Percentiles rank a stretch among this genome's conserved stretches.
These are phyloP conservation scores for Pedionomus torquatus DNA, from an alignment of 2,113 vertebrate genomes.

Conservation along the genomic window DNA sequence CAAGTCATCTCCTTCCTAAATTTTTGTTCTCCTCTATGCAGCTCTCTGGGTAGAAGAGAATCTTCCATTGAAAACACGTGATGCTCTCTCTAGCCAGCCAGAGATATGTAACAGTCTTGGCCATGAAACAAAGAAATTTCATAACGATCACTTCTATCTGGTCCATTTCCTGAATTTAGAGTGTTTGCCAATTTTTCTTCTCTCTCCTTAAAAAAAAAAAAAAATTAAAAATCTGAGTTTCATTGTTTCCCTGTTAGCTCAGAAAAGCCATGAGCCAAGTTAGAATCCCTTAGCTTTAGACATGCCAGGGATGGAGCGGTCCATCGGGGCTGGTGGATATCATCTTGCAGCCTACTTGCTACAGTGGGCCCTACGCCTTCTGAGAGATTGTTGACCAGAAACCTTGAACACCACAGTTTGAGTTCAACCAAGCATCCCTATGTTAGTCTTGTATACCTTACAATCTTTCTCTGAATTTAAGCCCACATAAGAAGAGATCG, in stretches of 20 bases:
- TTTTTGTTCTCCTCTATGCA: background rate
- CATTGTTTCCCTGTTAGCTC: constrained; percentile 44
- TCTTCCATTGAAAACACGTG: background rate
- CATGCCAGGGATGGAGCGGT: background rate
- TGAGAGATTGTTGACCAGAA: background rate
- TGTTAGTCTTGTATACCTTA: background rate
- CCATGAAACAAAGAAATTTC: constrained; percentile 30
- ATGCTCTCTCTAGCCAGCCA: background rate
- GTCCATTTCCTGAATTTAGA: background rate
- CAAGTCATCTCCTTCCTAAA: background rate
- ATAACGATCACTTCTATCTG: constrained; percentile 42
- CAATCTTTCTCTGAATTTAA: background rate
- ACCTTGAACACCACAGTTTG: background rate
- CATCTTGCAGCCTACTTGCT: background rate
- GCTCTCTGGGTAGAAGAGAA: background rate
- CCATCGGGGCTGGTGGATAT: fast-evolving
- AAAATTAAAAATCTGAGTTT: background rate
- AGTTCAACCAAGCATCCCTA: background rate
- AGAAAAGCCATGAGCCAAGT: background rate
- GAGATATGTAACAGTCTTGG: constrained; percentile 21
- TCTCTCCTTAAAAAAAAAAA: background rate
- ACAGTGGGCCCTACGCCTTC: fast-evolving
- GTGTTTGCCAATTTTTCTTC: background rate
- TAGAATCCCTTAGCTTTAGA: background rate
- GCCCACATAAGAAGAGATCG: background rate